phyloP scores from a whole-genome alignment of 2,797 vertebrate species.

The Echiichthys vipera region DNA sequence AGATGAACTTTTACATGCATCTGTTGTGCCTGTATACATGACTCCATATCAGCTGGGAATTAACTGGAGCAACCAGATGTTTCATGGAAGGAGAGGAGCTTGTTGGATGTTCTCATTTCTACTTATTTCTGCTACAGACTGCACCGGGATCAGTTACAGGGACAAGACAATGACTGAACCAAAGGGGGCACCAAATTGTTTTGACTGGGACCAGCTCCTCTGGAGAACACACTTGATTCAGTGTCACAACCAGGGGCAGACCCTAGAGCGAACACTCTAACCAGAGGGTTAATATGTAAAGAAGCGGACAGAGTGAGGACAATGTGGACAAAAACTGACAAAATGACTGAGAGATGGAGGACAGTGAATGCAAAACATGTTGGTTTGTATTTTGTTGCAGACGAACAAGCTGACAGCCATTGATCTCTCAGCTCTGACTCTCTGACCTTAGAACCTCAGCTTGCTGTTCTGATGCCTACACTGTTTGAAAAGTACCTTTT shows the following conservation, averaged over 20 bases:
- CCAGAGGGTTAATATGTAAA: constrained; percentile 17
- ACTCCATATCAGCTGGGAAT: constrained; percentile 34
- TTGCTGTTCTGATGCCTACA: constrained; percentile 59
- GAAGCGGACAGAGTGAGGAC: constrained; percentile 8
- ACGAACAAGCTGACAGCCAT: constrained; percentile 36
- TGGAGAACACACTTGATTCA: constrained; percentile 27
- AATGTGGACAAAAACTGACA: constrained; percentile 16
- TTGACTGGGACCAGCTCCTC: constrained; percentile 33
- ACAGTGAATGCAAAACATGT: constrained; percentile 21
- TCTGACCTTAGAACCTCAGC: constrained; percentile 73
- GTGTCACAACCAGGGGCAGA: not conserved
- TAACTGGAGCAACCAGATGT: constrained; percentile 40
- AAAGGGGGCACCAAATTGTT: constrained; percentile 36
- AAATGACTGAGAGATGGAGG: not conserved
- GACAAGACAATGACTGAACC: constrained; percentile 48
- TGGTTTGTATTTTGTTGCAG: constrained; percentile 45
- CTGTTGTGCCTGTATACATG: constrained; percentile 39
- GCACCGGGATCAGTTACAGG: constrained; percentile 45
- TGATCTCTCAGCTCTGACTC: constrained; percentile 55
- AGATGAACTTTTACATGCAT: constrained; percentile 37
- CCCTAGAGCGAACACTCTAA: constrained; percentile 4
- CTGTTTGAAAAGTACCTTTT: constrained; percentile 71
- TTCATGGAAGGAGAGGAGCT: constrained; percentile 30
- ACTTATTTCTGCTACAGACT: constrained; percentile 34
- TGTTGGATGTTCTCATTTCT: constrained; percentile 27